Conservation (phyloP, 1,140 invertebrate species). For the Meteorus sp. region DNA sequence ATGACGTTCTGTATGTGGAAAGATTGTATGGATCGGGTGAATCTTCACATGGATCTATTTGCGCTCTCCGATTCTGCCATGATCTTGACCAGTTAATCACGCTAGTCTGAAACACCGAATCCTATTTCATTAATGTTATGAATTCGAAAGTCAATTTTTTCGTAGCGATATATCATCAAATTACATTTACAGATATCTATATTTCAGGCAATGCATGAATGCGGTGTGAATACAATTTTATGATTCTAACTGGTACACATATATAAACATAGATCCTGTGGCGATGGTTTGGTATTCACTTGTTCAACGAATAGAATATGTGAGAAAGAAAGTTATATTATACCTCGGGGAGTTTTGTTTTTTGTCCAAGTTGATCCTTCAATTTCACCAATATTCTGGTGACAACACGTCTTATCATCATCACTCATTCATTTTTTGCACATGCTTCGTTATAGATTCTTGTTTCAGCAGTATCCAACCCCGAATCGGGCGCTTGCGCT, state of each 20-base stretch:
- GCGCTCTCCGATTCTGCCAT: background rate
- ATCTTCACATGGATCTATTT: slow-evolving; percentile 8
- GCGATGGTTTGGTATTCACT: too few species aligned
- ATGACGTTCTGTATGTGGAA: background rate
- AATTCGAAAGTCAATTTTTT: too few species aligned
- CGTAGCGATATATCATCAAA: too few species aligned
- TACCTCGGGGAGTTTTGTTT: slow-evolving; percentile 5
- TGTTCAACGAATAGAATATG: too few species aligned
- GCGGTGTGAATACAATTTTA: background rate
- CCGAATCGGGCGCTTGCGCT: slow-evolving; percentile 12
- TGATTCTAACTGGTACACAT: background rate
- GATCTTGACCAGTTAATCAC: slow-evolving; percentile 8
- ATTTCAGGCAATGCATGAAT: background rate
- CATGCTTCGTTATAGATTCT: background rate
- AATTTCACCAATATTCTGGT: slow-evolving; percentile 16
- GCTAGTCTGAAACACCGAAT: slow-evolving; percentile 3
- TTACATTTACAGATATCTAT: background rate
- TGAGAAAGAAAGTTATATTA: too few species aligned
- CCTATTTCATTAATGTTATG: background rate
- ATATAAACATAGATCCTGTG: too few species aligned
- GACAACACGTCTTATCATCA: slow-evolving; percentile 19
- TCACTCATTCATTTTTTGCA: background rate
- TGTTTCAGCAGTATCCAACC: too few species aligned
- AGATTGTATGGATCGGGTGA: background rate
- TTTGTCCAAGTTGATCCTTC: slow-evolving; percentile 11